Base-by-base conservation (phyloP, 2,888 invertebrate genomes). In the Phalangium opilio region DNA sequence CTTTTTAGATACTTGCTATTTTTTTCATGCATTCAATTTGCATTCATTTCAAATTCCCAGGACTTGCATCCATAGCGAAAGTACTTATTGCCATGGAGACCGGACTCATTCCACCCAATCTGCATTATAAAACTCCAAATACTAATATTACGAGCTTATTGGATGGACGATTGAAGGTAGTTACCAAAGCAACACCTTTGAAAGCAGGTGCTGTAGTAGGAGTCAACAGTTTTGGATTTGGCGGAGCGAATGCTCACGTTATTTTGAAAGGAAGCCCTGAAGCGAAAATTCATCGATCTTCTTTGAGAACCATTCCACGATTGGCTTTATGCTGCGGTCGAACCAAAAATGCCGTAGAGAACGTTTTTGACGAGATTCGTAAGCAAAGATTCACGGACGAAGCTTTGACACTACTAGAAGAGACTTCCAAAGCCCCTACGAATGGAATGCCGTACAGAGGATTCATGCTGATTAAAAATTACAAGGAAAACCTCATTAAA, bases 201-300 rank as follows among this genome's bases (percentile, higher is more conserved):
- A 77, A 81, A 47, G 93, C 93, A 43, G 93, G 93, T n/a, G 27
- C 27, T 8, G 74, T 86, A 50, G 79, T 86, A 44, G 93, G 82
- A 18, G 69, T 98, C 27, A 98, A 96, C 71, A 93, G 93, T 8
- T 98, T 98, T 67, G 96, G 96, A 14, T 96, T 96, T 69, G 96
- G 96, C 52, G 98, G 98, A 45, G 87, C 90, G 39, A 91, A 91
- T 68, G 89, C 85, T n/a, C 91, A 93, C 68, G 70, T 87, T 1
- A 73, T 93, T 57, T 72, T 93, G 12, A 78, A 81, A 63, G 82
- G 86, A 7, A 75, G 79, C 1, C 79, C 79, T 21, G 43, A 39
- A 36, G 10, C 34, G 5, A 39, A 47, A 17, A 10, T 47, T 21
- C 48, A 15, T 12, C 10, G 15, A 2, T 10, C 57, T 49, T 47